A percentile compares a stretch with the other conserved stretches of the same genome.
phyloP scores from a whole-genome alignment of 2,888 invertebrate genomes.

The Lepetodrilus schrolli region DNA sequence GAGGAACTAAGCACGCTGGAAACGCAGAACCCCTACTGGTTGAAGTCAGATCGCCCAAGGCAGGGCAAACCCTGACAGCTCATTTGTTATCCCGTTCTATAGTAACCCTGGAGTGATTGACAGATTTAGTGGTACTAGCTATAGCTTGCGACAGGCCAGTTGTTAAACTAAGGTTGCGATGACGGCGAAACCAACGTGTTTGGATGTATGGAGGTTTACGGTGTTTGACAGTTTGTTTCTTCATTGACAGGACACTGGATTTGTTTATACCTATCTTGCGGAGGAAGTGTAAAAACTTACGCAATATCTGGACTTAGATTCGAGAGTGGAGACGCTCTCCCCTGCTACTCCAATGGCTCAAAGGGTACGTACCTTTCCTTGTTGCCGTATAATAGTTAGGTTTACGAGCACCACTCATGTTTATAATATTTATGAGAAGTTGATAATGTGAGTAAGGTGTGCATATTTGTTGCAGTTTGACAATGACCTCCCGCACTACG shows the following conservation, averaged over 20 bases:
- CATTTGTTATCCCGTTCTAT: slow-evolving; percentile 63
- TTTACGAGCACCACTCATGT: slow-evolving; percentile 45
- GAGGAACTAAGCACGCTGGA: too few species aligned
- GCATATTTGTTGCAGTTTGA: slow-evolving; percentile 61
- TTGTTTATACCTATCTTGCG: slow-evolving; percentile 64
- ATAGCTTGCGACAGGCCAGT: slow-evolving; percentile 67
- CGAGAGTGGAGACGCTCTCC: slow-evolving; percentile 34
- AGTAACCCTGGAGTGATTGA: slow-evolving; percentile 64
- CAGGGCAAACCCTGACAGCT: slow-evolving; percentile 60
- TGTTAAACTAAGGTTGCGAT: slow-evolving; percentile 67
- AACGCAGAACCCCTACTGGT: slow-evolving; percentile 41
- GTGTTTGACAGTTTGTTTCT: slow-evolving; percentile 70
- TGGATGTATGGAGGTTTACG: slow-evolving; percentile 58
- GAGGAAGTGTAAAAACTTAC: slow-evolving; percentile 46
- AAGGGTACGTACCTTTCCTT: slow-evolving; percentile 58
- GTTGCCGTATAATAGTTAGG: slow-evolving; percentile 47
- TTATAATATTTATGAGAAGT: slow-evolving; percentile 44
- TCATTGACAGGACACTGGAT: slow-evolving; percentile 68
- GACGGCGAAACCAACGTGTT: slow-evolving; percentile 52
- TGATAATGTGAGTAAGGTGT: slow-evolving; percentile 33
- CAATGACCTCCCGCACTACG: slow-evolving; percentile 68
- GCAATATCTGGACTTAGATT: slow-evolving; percentile 47
- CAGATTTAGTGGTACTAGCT: slow-evolving; percentile 67
- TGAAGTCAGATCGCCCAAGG: slow-evolving; percentile 29
- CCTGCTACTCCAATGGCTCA: slow-evolving; percentile 63